Evolutionary conservation across 2,113 vertebrate genomes (phyloP).

Genomic region (Silurus asotus): DNA sequence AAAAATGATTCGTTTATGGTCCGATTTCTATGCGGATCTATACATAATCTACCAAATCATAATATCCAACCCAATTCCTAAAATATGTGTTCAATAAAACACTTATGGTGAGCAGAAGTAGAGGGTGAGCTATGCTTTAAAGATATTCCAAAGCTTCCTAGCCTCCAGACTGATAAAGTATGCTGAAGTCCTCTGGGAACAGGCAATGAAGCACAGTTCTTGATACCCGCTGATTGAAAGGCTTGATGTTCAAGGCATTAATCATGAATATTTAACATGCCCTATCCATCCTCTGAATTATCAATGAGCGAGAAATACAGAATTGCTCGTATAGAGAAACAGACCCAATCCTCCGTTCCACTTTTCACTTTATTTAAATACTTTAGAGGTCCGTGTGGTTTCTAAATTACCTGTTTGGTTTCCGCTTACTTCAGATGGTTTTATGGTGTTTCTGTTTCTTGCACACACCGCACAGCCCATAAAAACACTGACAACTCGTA

Average conservation of each 20-base stretch:
- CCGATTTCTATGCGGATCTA: conserved; percentile 70
- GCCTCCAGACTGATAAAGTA: background rate
- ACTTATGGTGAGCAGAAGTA: conserved; percentile 19
- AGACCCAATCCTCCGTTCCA: conserved; percentile 42
- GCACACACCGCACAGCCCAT: conserved; percentile 65
- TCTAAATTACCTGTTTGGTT: conserved; percentile 74
- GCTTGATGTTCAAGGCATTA: conserved; percentile 65
- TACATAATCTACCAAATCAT: conserved; percentile 75
- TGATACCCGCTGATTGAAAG: conserved; percentile 57
- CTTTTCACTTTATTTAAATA: conserved; percentile 65
- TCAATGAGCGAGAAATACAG: conserved; percentile 67
- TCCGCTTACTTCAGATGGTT: conserved; percentile 70
- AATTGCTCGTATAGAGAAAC: conserved; percentile 71
- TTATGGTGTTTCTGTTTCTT: conserved; percentile 66
- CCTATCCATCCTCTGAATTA: conserved; percentile 65
- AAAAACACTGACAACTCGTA: conserved; percentile 73
- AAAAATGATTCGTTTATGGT: conserved; percentile 53
- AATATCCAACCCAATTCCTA: conserved; percentile 65
- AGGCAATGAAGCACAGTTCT: conserved; percentile 22
- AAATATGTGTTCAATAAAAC: conserved; percentile 43
- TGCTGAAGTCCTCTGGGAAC: conserved; percentile 18
- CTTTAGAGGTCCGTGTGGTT: conserved; percentile 73
- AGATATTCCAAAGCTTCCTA: conserved; percentile 37
- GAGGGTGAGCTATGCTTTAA: conserved; percentile 25
- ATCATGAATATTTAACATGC: conserved; percentile 71